Base-by-base conservation (phyloP, 2,113 vertebrate genomes). In the Podiceps cristatus region DNA sequence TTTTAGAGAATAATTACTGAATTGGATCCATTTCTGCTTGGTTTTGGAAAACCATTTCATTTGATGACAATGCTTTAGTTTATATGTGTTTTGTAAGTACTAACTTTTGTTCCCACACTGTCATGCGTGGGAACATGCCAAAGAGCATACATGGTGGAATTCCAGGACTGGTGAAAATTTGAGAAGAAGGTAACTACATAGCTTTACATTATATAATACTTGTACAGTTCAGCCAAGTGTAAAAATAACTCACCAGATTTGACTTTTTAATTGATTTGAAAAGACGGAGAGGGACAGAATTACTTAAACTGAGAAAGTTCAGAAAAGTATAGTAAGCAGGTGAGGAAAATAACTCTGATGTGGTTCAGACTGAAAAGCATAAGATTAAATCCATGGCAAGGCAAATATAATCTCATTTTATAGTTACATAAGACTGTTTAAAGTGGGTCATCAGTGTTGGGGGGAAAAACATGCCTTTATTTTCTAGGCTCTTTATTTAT, bases 361-460 rank as follows among this genome's bases (percentile, higher is more conserved):
- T 75, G 24, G 37, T 87, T 86, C 66, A 73, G 18, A 35, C 22
- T 82, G 58, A 73, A 94, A 96, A 80, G 49, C 18, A 5, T 16
- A 62, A 85, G 28, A 76, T 62, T 89, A 95, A 94, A 91, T 90
- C 87, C 47, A 66, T 49, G 68, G 60, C 52, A 96, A 85, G 13
- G 18, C 80, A 83, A 93, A 81, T 89, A 69, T 59, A 94, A 90
- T 95, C 81, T 89, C 63, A 67, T 96, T 95, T 94, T 91, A 31
- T 24, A 76, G 71, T 93, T 96, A 79, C 8, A 5, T 96, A 91
- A 97, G 52, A 37, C 35, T 58, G 18, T 84, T 77, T 74, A 31
- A 95, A 95, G 22, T 78, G 59, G 91, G 87, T 94, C 91, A 91
- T 97, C 63, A 69, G 53, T 91, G 52, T 31, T 87, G 11, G 45